Evolutionary conservation across 2,113 vertebrate species (phyloP).

Genomic region (Microtus oregoni): DNA sequence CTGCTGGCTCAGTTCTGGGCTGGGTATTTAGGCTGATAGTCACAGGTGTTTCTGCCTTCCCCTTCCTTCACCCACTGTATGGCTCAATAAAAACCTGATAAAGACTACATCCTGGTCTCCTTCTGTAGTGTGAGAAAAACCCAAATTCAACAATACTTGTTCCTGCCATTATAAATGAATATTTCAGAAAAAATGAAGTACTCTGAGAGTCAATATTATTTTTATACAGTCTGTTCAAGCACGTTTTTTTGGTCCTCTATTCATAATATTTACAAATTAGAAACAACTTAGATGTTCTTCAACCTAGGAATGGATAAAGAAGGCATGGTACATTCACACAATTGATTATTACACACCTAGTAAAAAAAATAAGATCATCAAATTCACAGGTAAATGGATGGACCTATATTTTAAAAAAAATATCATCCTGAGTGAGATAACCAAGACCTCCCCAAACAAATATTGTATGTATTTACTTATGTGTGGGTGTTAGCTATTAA

Average conservation of each 20-base stretch:
- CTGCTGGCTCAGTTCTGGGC: background rate
- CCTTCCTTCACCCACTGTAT: no score
- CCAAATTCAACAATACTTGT: background rate
- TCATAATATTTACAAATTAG: background rate
- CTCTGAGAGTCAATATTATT: slow-evolving; percentile 38
- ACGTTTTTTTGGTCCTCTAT: background rate
- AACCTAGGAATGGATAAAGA: background rate
- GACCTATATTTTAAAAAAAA: background rate
- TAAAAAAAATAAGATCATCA: background rate
- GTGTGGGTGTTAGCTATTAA: background rate
- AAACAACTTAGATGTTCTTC: background rate
- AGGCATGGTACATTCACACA: background rate
- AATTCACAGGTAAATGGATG: no score
- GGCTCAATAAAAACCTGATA: background rate
- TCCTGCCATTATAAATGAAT: slow-evolving; percentile 12
- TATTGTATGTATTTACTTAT: background rate
- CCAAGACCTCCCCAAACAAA: background rate
- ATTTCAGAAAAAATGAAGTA: slow-evolving; percentile 10
- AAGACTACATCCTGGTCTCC: background rate
- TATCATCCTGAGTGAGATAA: background rate
- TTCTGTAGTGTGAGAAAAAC: background rate
- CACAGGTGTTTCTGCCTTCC: background rate
- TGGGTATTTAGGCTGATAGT: background rate
- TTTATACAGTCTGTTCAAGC: background rate
- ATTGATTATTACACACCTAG: background rate